Evolutionary conservation across 2,113 vertebrate genomes (phyloP).

Genomic region (Pithys albifrons): DNA sequence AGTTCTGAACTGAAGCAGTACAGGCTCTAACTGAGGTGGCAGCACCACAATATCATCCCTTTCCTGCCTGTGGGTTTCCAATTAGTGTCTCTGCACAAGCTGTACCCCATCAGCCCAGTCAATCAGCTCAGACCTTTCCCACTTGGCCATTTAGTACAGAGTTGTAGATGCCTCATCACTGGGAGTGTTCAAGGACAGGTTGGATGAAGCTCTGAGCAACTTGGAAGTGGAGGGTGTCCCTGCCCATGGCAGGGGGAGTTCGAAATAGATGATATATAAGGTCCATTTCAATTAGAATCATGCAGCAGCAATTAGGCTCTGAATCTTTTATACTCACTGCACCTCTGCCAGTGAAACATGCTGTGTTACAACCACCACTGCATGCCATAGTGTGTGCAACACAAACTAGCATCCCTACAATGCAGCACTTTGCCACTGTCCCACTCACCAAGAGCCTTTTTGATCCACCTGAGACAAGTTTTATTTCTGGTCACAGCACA

Average conservation of each 20-base stretch:
- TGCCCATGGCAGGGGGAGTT: neutral
- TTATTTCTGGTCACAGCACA: neutral
- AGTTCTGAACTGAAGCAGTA: neutral
- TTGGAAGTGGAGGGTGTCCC: neutral
- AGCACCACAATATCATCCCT: neutral
- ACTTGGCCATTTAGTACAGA: neutral
- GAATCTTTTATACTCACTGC: neutral
- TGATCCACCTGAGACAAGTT: neutral
- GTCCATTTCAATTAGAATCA: neutral
- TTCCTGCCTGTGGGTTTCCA: neutral
- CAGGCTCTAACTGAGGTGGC: neutral
- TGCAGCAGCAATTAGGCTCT: neutral
- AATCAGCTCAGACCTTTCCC: neutral
- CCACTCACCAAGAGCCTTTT: neutral
- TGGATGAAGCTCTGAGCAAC: neutral
- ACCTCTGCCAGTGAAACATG: neutral
- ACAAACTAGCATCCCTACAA: neutral
- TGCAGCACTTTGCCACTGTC: neutral
- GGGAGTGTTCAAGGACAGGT: neutral
- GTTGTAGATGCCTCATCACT: neutral
- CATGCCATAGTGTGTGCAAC: accelerated
- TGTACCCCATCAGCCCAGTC: neutral
- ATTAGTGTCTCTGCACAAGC: neutral
- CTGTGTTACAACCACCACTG: neutral
- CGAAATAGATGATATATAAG: neutral